Conservation (phyloP, 2,113 vertebrate species). For the Echinops telfairi region DNA sequence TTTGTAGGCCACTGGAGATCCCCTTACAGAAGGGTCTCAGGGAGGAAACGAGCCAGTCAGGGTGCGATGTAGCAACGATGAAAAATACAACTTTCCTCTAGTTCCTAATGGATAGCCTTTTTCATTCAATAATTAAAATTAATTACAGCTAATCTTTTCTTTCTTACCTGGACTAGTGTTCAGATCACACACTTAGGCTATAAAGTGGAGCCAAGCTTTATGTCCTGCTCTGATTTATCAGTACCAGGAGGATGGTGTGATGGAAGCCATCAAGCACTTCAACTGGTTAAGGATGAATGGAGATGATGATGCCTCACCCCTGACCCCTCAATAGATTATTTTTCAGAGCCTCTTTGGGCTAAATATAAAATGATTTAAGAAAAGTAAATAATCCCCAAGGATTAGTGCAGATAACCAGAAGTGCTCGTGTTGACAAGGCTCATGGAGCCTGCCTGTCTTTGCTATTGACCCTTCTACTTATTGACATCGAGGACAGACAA, state of each 20-base stretch:
- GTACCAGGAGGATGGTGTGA: neutral
- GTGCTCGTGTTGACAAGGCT: conserved; percentile 3
- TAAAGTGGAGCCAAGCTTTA: neutral
- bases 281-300: neutral
- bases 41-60: too few relatives aligned
- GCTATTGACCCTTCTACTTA: conserved; percentile 13
- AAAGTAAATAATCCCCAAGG: conserved; percentile 10
- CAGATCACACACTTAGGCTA: neutral
- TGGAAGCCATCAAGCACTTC: neutral
- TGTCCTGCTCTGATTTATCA: neutral
- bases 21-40: too few relatives aligned
- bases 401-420: conserved; percentile 23
- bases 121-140: conserved; percentile 8
- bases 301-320: neutral
- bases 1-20: too few relatives aligned
- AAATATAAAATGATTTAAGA: conserved; percentile 34
- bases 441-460: neutral
- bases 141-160: conserved; percentile 1
- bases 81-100: too few relatives aligned
- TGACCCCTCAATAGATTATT: neutral
- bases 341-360: neutral
- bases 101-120: neutral
- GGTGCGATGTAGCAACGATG: too few relatives aligned
- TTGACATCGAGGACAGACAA: neutral
- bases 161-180: neutral